These are phyloP conservation scores for Panonychus citri DNA, from an alignment of 1,140 invertebrate genomes.

Conservation along the genomic window DNA sequence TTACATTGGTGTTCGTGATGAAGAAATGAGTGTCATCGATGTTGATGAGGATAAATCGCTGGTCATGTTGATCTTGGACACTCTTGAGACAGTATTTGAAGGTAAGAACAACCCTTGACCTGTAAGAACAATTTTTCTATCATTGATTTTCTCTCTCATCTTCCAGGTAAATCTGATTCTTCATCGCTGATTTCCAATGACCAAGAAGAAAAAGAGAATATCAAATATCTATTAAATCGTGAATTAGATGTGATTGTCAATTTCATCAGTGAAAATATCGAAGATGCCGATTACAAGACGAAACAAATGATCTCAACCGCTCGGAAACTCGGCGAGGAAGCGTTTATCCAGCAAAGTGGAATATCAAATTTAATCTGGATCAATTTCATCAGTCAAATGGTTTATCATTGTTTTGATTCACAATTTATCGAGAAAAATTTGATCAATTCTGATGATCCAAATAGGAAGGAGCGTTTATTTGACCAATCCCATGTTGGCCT, in stretches of 20 bases:
- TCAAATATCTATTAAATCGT: not conserved
- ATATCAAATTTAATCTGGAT: constrained; percentile 1
- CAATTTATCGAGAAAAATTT: constrained; percentile 2
- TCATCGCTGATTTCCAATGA: not conserved
- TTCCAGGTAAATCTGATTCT: not conserved
- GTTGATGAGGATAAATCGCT: not conserved
- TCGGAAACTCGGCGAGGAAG: not conserved
- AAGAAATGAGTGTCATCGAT: not conserved
- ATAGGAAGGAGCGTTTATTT: constrained; percentile 2
- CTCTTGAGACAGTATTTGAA: not conserved
- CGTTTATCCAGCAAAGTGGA: not conserved
- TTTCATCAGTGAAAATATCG: constrained; percentile 5
- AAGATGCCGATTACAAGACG: not conserved
- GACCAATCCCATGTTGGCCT: not conserved
- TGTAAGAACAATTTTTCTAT: not conserved
- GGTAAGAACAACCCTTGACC: not conserved
- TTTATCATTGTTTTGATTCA: constrained; percentile 3
- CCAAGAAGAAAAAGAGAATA: not conserved
- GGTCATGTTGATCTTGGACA: not conserved
- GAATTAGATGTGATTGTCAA: constrained; percentile 6
- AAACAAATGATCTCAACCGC: not conserved
- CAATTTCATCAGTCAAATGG: constrained; percentile 7
- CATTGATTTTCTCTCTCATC: not conserved
- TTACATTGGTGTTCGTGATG: not conserved
- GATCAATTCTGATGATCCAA: not conserved